phyloP scores from a whole-genome alignment of 37 sponge, comb jelly and placozoan species.

The Aphrocallistes beatrix region DNA sequence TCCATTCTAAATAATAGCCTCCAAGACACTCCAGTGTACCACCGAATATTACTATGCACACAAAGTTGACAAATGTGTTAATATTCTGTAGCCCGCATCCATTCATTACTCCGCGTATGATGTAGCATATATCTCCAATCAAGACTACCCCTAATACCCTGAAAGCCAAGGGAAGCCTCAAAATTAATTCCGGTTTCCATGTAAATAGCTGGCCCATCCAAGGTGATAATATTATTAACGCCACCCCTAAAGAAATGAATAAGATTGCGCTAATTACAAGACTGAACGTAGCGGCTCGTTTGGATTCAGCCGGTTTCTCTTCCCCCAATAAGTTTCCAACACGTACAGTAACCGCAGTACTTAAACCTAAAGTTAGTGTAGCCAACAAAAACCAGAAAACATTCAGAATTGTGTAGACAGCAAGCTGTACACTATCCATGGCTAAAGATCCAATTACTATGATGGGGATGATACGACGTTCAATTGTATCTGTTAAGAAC shows the following conservation, averaged over 20 bases:
- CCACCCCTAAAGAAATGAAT: not conserved
- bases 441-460: not conserved
- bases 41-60: not conserved
- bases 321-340: not conserved
- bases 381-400: slow-evolving; percentile 4
- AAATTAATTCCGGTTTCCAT: not conserved
- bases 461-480: not conserved
- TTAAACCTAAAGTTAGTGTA: not conserved
- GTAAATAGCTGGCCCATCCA: not conserved
- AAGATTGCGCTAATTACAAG: not conserved
- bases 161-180: not conserved
- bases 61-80: not conserved
- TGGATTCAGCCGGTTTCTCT: not conserved
- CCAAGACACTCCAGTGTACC: not conserved
- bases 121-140: not conserved
- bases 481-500: not conserved
- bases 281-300: not conserved
- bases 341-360: not conserved
- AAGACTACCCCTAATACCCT: not conserved
- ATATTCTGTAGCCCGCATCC: slow-evolving; percentile 14
- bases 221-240: not conserved
- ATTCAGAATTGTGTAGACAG: not conserved
- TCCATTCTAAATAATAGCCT: not conserved
- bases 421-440: not conserved
- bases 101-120: not conserved